Percentiles rank a stretch among this genome's conserved stretches.
Evolutionary conservation across 2,888 invertebrate species (phyloP).

Genomic region (Mayetiola destructor): DNA sequence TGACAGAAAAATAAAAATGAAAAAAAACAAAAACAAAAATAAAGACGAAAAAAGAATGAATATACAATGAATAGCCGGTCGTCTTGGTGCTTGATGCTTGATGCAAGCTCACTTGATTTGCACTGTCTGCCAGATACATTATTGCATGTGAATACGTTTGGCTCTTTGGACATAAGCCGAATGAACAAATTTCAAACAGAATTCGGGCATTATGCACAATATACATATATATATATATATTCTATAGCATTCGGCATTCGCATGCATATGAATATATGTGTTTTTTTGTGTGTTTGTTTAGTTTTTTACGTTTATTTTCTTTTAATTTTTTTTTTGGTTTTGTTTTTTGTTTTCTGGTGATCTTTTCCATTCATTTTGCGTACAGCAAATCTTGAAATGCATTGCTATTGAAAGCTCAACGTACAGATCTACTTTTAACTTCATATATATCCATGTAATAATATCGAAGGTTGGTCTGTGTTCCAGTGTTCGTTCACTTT

Average conservation of each 20-base stretch:
- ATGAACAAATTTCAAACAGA: background rate
- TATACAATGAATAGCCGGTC: background rate
- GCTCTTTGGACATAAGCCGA: conserved; percentile 10
- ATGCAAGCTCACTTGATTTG: conserved; percentile 2
- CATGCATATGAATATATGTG: background rate
- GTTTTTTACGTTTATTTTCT: background rate
- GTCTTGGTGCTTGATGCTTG: background rate
- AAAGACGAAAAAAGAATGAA: background rate
- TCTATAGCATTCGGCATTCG: no score
- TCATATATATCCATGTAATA: conserved; percentile 4
- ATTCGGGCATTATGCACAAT: background rate
- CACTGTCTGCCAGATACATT: conserved; percentile 2
- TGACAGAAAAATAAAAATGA: background rate
- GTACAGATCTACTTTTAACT: no score
- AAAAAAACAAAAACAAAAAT: no score
- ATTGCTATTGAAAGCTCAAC: conserved; percentile 3
- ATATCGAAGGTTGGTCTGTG: conserved; percentile 4
- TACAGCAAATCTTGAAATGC: background rate
- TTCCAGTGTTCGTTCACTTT: background rate
- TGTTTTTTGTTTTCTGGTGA: background rate
- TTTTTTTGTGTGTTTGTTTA: background rate
- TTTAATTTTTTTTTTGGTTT: background rate
- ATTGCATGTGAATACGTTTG: conserved; percentile 4
- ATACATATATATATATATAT: no score
- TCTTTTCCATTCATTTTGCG: no score